Base-by-base conservation (phyloP, 2,888 invertebrate species). In the Girardia tigrina region DNA sequence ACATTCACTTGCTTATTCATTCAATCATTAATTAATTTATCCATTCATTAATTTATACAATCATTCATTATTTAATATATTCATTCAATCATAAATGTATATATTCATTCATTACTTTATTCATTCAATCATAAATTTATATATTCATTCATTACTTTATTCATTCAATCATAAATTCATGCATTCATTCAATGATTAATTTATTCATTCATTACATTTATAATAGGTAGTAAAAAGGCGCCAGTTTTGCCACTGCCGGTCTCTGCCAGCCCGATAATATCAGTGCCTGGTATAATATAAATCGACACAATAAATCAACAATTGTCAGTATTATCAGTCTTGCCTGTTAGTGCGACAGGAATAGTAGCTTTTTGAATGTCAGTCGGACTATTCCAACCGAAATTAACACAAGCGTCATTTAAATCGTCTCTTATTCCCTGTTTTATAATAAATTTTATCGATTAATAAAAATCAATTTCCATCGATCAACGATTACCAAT, bases 381-480 rank as follows among this genome's bases (percentile, higher is more conserved):
- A 20, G 56, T 56, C 4, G 56, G 56, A 6, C 4, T 2, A 6
- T 56, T 56, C 56, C 56, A 56, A 56, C 56, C 56, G n/a, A 6
- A 56, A 20, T 56, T n/a, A 20, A 20, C 8, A n/a, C 56, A 56
- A 8, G 23, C n/a, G 2, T 56, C n/a, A 56, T 23, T 20, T 56
- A 56, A 56, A 56, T 56, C 56, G 8, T 56, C n/a, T 56, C 56
- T 56, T 56, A 56, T 56, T 56, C 56, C 56, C 56, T 56, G 23
- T 12, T 56, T 20, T 4, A 56, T 56, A 56, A 56, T 6, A 20
- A 12, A n/a, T 56, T 56, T 20, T 56, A 56, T 56, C 56, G 16
- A 36, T 36, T 36, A 36, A 36, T 36, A 36, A 8, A 36, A 56
- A 20, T 56, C 23, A 56, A n/a, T n/a, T n/a, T 56, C 4, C n/a